phyloP scores from a whole-genome alignment of 2,888 invertebrate genomes.

The Sarcophaga subvicina region DNA sequence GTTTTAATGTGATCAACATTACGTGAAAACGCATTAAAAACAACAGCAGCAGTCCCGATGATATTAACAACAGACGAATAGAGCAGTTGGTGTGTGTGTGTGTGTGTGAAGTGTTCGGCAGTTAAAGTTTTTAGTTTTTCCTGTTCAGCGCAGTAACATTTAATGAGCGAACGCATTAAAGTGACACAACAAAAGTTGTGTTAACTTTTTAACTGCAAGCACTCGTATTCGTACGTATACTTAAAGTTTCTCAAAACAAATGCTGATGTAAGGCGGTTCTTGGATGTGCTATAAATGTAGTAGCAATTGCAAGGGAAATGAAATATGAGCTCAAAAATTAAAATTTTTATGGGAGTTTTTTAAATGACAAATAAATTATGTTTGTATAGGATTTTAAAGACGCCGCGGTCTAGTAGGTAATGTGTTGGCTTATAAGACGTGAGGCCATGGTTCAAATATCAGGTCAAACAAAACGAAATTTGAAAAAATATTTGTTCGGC shows the following conservation, averaged over 20 bases:
- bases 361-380: too few relatives aligned
- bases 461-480: too few relatives aligned
- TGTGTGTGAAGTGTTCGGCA: background rate
- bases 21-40: background rate
- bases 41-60: background rate
- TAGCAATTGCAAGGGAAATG: too few relatives aligned
- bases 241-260: background rate
- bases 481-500: too few relatives aligned
- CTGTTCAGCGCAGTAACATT: background rate
- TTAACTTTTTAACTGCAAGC: background rate
- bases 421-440: too few relatives aligned
- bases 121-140: background rate
- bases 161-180: background rate
- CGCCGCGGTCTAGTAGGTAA: too few relatives aligned
- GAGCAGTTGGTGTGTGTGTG: background rate
- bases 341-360: too few relatives aligned
- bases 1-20: background rate
- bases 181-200: background rate
- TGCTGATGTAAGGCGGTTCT: background rate
- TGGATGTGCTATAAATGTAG: too few relatives aligned
- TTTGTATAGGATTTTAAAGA: too few relatives aligned
- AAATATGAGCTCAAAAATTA: too few relatives aligned
- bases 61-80: background rate
- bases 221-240: background rate
- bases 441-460: too few relatives aligned